Evolutionary conservation across 2,888 invertebrate genomes (phyloP).

Genomic region (Agonopterix alstromeriana): DNA sequence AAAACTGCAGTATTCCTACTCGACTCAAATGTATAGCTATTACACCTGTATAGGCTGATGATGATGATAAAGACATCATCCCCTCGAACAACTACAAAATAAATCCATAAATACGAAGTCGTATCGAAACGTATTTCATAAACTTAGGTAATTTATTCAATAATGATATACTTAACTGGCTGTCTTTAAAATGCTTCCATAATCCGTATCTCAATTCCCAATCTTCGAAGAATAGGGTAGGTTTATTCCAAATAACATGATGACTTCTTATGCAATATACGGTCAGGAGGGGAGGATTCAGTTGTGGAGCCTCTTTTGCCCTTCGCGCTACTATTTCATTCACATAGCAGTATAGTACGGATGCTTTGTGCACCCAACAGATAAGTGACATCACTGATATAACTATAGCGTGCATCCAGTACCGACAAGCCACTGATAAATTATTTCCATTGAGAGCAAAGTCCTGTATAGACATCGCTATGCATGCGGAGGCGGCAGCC

Average conservation of each 20-base stretch:
- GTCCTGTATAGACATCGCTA: conserved; percentile 79
- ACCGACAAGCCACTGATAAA: conserved; percentile 41
- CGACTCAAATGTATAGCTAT: too few species aligned
- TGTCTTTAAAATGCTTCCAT: conserved; percentile 76
- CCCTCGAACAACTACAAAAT: too few species aligned
- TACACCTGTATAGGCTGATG: too few species aligned
- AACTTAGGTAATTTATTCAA: conserved; percentile 13
- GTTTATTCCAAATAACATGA: conserved; percentile 77
- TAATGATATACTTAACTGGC: conserved; percentile 11
- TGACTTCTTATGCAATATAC: conserved; percentile 72
- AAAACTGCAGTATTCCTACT: too few species aligned
- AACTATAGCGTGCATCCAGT: conserved; percentile 78
- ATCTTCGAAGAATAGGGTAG: conserved; percentile 79
- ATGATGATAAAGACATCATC: too few species aligned
- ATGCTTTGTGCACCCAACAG: conserved; percentile 78
- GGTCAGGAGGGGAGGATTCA: conserved; percentile 78
- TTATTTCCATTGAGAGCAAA: conserved; percentile 52
- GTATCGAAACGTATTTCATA: too few species aligned
- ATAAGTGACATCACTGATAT: conserved; percentile 78
- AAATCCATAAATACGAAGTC: too few species aligned
- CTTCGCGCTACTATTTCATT: conserved; percentile 73
- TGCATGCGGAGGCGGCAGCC: conserved; percentile 74
- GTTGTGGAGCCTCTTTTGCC: conserved; percentile 78
- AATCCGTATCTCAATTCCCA: conserved; percentile 80
- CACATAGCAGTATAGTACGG: conserved; percentile 74